Conservation (phyloP, 92 coral and sea anemone species). For the Palythoa grandiflora region DNA sequence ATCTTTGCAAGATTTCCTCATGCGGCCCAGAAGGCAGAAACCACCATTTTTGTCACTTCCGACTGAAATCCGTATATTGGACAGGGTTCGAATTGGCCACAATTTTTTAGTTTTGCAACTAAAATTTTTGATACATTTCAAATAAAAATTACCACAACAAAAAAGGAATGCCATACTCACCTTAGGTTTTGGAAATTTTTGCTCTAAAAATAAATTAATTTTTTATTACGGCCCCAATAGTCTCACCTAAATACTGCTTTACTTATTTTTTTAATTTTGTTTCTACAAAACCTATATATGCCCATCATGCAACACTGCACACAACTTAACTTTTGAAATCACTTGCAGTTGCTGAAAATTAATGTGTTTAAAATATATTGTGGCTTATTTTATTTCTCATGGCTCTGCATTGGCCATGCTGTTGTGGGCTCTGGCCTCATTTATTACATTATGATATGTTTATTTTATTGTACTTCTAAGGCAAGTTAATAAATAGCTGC, state of each 20-base stretch:
- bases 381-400: neutral
- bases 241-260: neutral
- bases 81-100: no score
- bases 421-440: neutral
- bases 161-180: no score
- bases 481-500: neutral
- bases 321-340: neutral
- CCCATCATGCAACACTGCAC: neutral
- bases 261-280: neutral
- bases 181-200: no score
- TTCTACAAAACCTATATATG: neutral
- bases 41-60: no score
- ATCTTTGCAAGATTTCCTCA: no score
- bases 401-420: neutral
- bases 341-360: neutral
- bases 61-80: no score
- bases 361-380: neutral
- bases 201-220: no score
- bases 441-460: neutral
- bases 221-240: constrained; percentile 1
- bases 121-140: no score
- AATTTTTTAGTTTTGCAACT: no score
- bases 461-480: neutral
- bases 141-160: no score
- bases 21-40: no score